These are phyloP conservation scores for Acanthoscelides obtectus DNA, from an alignment of 2,888 invertebrate genomes.

Conservation along the genomic window DNA sequence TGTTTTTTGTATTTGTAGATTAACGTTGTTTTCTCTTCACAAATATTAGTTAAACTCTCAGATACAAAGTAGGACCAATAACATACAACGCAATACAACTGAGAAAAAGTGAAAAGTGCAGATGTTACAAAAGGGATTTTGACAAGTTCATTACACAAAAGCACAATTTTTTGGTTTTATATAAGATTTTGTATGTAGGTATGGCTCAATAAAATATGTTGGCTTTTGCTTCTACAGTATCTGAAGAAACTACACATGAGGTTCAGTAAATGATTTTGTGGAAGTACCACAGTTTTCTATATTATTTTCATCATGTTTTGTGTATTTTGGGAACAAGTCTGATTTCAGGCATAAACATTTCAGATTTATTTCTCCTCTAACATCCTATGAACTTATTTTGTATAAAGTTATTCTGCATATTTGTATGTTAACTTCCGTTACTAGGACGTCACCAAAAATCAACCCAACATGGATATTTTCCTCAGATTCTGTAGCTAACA, in stretches of 20 bases:
- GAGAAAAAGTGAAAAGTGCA: not conserved
- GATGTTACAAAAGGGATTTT: not conserved
- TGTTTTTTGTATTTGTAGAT: conserved; percentile 1
- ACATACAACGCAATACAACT: conserved; percentile 27
- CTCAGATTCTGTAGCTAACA: no score
- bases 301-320: no score
- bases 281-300: no score
- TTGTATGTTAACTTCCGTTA: no score
- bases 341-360: no score
- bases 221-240: not conserved
- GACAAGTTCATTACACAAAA: not conserved
- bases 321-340: no score
- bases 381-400: no score
- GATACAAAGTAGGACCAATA: conserved; percentile 27
- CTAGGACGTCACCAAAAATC: no score
- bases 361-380: no score
- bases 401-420: no score
- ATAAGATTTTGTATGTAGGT: not conserved
- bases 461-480: no score
- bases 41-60: conserved; percentile 17
- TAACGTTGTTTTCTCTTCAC: conserved; percentile 10
- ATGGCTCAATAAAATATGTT: not conserved
- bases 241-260: not conserved
- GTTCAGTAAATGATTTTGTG: no score
- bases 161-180: not conserved